Conservation (phyloP, 2,888 invertebrate genomes). For the Beris chalybata region DNA sequence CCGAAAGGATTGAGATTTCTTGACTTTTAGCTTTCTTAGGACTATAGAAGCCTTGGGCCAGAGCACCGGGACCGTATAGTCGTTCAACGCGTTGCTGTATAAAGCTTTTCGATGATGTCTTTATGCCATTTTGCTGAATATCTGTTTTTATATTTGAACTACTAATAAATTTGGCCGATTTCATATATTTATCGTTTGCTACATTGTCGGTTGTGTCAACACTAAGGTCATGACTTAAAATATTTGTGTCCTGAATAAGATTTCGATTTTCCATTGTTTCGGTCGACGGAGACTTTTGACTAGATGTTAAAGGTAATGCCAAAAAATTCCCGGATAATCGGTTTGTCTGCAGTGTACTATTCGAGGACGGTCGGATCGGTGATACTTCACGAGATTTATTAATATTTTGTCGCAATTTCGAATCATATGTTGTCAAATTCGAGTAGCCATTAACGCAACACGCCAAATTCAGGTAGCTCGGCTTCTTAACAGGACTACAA, state of each 20-base stretch:
- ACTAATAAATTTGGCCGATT: constrained; percentile 27
- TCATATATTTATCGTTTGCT: constrained; percentile 29
- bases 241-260: not conserved
- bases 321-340: constrained; percentile 47
- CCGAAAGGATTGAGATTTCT: constrained; percentile 33
- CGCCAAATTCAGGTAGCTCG: constrained; percentile 85
- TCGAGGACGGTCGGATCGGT: constrained; percentile 64
- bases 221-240: constrained; percentile 11
- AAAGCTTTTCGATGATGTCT: constrained; percentile 70
- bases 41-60: constrained; percentile 82
- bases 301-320: constrained; percentile 57
- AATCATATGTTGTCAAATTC: constrained; percentile 83
- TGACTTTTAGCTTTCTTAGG: constrained; percentile 52
- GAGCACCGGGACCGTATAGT: constrained; percentile 82
- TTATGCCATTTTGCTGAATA: constrained; percentile 37
- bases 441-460: constrained; percentile 91
- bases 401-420: constrained; percentile 73
- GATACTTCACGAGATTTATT: constrained; percentile 73
- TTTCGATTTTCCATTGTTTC: constrained; percentile 37
- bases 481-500: constrained; percentile 65
- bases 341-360: constrained; percentile 49
- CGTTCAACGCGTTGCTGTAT: constrained; percentile 88
- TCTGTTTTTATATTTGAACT: constrained; percentile 25
- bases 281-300: constrained; percentile 16
- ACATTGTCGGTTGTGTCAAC: constrained; percentile 39